Evolutionary conservation across 2,113 vertebrate species (phyloP).

Genomic region (Epinephelus fuscoguttatus): DNA sequence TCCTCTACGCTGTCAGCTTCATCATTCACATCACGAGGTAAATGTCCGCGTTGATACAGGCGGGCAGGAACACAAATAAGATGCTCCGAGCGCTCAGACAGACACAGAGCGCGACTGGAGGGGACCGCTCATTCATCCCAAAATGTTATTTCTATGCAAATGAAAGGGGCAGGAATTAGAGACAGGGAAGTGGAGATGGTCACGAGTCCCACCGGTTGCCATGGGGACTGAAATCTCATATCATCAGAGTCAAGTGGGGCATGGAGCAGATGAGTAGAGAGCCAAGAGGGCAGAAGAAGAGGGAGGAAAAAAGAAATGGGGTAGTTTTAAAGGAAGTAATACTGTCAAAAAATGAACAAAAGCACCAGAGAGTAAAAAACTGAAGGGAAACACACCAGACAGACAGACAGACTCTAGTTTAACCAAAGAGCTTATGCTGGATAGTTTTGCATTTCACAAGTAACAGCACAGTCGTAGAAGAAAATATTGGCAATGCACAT

Average conservation of each 20-base stretch:
- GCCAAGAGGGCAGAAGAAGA: conserved; percentile 40
- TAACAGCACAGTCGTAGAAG: too few species aligned
- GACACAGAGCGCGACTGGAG: conserved; percentile 68
- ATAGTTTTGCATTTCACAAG: too few species aligned
- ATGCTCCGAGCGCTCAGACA: conserved; percentile 47
- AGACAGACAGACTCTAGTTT: too few species aligned
- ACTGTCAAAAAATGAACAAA: neutral
- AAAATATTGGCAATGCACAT: too few species aligned
- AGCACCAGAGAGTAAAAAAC: neutral
- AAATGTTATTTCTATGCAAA: conserved; percentile 90
- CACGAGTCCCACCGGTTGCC: conserved; percentile 81
- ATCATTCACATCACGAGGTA: conserved; percentile 71
- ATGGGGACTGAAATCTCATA: conserved; percentile 86
- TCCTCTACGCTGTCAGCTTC: conserved; percentile 47
- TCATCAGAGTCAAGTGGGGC: conserved; percentile 78
- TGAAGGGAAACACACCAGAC: neutral
- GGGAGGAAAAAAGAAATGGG: neutral
- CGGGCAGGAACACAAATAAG: conserved; percentile 64
- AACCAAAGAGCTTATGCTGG: too few species aligned
- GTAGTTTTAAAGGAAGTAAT: conserved; percentile 19
- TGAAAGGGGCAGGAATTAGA: conserved; percentile 84
- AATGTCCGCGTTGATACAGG: conserved; percentile 55
- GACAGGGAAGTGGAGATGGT: conserved; percentile 67
- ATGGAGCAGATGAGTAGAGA: conserved; percentile 58
- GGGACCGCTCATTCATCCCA: conserved; percentile 73